Conservation (phyloP, 2,888 invertebrate genomes). For the Meiosimyza decipiens region DNA sequence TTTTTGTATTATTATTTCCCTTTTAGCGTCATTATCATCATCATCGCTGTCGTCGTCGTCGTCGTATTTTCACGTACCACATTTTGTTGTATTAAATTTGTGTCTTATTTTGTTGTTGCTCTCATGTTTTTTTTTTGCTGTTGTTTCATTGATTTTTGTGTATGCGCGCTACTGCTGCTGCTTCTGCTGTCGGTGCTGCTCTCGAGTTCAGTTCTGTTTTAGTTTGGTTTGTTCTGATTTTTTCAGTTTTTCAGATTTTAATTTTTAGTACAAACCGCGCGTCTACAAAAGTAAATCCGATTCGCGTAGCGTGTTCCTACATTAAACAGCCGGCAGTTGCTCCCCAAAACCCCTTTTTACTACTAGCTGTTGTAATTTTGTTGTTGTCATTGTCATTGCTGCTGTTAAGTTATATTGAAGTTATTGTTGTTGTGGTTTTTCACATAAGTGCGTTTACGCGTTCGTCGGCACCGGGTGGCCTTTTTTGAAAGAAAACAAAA, state of each 20-base stretch:
- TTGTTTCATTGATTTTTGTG: constrained; percentile 20
- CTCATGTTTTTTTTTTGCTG: constrained; percentile 4
- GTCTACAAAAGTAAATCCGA: constrained; percentile 26
- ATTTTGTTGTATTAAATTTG: constrained; percentile 9
- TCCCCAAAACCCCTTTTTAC: neutral
- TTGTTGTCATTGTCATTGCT: neutral
- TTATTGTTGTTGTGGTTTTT: neutral
- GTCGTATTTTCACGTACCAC: neutral
- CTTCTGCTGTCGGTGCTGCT: neutral
- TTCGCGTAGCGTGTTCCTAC: neutral
- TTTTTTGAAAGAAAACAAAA: too few relatives aligned
- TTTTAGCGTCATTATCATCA: neutral
- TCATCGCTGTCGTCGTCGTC: too few relatives aligned
- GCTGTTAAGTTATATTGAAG: neutral
- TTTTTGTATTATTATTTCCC: constrained; percentile 1
- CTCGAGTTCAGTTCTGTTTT: too few relatives aligned
- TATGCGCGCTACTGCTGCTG: constrained; percentile 1
- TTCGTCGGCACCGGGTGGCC: too few relatives aligned
- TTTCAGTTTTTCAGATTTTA: constrained; percentile 36
- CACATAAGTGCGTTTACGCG: neutral
- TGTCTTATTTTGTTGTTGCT: neutral
- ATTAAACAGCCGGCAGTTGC: neutral
- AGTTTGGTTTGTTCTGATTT: neutral
- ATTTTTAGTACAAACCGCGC: constrained; percentile 42
- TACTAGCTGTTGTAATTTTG: neutral